A percentile compares a stretch with the other conserved stretches of the same genome.
Evolutionary conservation across 2,113 vertebrate genomes (phyloP).

Genomic region (Crotophaga sulcirostris): DNA sequence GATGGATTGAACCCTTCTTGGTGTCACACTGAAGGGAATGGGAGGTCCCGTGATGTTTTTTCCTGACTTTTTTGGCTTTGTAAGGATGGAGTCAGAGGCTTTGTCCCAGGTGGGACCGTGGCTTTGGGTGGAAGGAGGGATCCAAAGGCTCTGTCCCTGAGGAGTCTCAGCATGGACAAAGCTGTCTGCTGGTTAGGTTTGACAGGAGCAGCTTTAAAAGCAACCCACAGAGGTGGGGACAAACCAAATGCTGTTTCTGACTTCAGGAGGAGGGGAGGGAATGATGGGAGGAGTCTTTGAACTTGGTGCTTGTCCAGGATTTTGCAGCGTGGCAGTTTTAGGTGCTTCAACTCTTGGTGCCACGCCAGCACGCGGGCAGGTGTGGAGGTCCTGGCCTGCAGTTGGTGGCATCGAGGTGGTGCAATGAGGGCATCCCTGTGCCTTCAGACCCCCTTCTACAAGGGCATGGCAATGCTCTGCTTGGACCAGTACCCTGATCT

Average conservation of each 20-base stretch:
- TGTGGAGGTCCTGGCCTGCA: background rate
- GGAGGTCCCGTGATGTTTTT: background rate
- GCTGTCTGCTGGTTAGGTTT: background rate
- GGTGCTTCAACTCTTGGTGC: background rate
- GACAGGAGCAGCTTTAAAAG: background rate
- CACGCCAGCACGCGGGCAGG: accelerated
- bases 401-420: accelerated
- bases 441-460: background rate
- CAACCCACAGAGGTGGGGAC: background rate
- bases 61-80: background rate
- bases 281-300: background rate
- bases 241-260: accelerated
- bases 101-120: background rate
- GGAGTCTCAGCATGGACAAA: background rate
- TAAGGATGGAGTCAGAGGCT: background rate
- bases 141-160: background rate
- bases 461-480: background rate
- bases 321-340: background rate
- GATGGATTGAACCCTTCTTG: background rate
- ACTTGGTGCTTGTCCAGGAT: background rate
- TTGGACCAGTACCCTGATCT: accelerated
- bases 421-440: background rate
- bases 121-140: background rate
- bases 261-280: background rate
- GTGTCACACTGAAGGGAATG: background rate